Conservation (phyloP, 2,797 vertebrate species). For the Esox lucius region DNA sequence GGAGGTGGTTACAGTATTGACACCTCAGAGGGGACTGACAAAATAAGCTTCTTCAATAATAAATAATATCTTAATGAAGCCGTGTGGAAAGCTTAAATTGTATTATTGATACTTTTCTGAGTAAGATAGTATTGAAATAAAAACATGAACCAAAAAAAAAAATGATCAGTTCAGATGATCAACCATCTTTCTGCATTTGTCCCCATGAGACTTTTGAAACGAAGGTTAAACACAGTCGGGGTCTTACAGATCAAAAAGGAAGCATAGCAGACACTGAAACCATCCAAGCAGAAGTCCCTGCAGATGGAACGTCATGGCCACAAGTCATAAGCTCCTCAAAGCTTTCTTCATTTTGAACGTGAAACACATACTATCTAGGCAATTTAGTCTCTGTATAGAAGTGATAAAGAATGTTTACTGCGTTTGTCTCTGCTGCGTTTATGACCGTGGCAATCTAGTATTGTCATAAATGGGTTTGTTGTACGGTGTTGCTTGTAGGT, state of each 20-base stretch:
- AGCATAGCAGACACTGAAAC: neutral
- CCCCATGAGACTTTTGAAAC: neutral
- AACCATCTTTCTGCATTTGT: neutral
- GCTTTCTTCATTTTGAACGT: neutral
- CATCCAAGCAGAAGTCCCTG: neutral
- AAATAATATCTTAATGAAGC: slow-evolving; percentile 11
- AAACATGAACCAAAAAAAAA: neutral
- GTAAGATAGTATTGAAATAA: neutral
- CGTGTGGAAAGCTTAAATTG: neutral
- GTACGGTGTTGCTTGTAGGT: slow-evolving; percentile 23
- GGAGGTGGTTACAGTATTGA: slow-evolving; percentile 40
- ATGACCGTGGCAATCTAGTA: slow-evolving; percentile 15
- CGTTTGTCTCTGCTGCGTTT: neutral
- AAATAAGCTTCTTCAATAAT: neutral
- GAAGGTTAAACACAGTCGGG: neutral
- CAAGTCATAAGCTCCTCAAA: neutral
- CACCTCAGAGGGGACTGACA: slow-evolving; percentile 16
- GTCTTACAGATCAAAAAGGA: neutral
- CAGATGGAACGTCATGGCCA: neutral
- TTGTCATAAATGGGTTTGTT: slow-evolving; percentile 27
- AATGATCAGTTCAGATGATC: neutral
- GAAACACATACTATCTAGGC: neutral
- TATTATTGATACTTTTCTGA: neutral
- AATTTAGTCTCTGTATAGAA: slow-evolving; percentile 6
- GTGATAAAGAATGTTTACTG: slow-evolving; percentile 2